Base-by-base conservation (phyloP, 2,113 vertebrate genomes). In the Triplophysa dalaica region DNA sequence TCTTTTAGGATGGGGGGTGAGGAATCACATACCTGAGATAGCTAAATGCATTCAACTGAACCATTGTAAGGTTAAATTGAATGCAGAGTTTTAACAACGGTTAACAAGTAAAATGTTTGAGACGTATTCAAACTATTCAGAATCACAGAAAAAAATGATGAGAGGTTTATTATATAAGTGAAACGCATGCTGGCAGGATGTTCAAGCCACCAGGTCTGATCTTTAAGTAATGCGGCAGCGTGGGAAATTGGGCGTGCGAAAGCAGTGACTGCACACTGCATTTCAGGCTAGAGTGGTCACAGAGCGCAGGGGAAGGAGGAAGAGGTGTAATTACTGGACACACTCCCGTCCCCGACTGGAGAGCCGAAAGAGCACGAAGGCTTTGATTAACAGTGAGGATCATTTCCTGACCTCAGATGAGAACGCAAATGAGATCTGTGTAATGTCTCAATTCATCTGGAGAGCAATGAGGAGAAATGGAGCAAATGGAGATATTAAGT, bases 201-300 rank as follows among this genome's bases (percentile, higher is more conserved):
- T 65, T 72, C 61, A 58, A 75, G 33, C 58, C 73, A 52, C 70
- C 48, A 75, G 52, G 29, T 62, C 29, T 14, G 26, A 21, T 78
- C 77, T 77, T 62, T 52, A 17, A 56, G 62, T 13, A 11, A 67
- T 77, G 63, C 50, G 68, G 54, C 89, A 88, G 88, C 88, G 91
- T 93, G 92, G 92, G 92, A 94, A 93, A 93, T 90, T 91, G 86
- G 90, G 89, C 90, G 88, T 93, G 91, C 92, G 91, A 94, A 93
- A 87, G 84, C 85, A 86, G 75, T 58, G 69, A 84, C 84, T 84
- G 74, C 79, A 85, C 85, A 90, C 75, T 84, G 86, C 38, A 82
- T 86, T 90, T 94, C 93, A 94, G 87, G 93, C 91, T 82, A 87
- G 88, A 91, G 86, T 88, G 93, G 88, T 83, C 85, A 88, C 89